These are phyloP conservation scores for Callithrix jacchus DNA, from an alignment of 2,113 vertebrate species.

Conservation along the genomic window DNA sequence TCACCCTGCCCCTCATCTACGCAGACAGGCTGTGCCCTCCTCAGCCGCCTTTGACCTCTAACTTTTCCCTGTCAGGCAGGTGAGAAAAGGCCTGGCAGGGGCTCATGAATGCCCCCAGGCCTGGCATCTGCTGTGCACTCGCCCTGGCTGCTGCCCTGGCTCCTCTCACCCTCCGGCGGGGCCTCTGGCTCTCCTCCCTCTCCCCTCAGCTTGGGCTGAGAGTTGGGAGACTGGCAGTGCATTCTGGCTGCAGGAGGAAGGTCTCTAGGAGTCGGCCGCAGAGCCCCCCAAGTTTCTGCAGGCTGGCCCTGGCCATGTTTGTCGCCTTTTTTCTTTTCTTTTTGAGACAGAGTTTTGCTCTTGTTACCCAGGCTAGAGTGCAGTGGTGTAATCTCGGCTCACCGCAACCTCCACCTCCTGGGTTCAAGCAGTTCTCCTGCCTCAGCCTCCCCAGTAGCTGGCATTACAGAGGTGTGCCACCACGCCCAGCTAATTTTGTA, in stretches of 20 bases:
- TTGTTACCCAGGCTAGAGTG: too few relatives aligned
- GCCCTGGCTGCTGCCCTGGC: fast-evolving
- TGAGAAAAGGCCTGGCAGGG: neutral
- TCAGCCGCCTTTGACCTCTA: neutral
- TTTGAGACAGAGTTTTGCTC: too few relatives aligned
- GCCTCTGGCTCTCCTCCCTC: neutral
- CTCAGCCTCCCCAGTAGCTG: too few relatives aligned
- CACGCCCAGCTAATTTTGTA: too few relatives aligned
- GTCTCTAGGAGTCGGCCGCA: neutral
- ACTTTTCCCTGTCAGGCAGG: neutral
- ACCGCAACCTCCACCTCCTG: too few relatives aligned
- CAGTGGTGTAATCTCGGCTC: too few relatives aligned
- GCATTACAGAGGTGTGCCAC: too few relatives aligned
- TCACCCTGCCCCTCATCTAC: neutral
- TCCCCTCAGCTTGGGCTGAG: neutral
- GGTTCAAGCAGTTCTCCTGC: too few relatives aligned
- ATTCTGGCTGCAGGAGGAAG: neutral
- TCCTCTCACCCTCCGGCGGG: fast-evolving
- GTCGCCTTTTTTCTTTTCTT: too few relatives aligned
- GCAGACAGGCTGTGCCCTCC: neutral
- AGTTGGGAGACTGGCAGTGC: neutral
- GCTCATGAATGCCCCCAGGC: neutral
- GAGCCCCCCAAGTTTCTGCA: neutral
- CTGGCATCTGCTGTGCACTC: neutral
- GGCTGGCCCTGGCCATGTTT: neutral